Conservation (phyloP, 2,888 invertebrate species). For the Epinotia ramella region DNA sequence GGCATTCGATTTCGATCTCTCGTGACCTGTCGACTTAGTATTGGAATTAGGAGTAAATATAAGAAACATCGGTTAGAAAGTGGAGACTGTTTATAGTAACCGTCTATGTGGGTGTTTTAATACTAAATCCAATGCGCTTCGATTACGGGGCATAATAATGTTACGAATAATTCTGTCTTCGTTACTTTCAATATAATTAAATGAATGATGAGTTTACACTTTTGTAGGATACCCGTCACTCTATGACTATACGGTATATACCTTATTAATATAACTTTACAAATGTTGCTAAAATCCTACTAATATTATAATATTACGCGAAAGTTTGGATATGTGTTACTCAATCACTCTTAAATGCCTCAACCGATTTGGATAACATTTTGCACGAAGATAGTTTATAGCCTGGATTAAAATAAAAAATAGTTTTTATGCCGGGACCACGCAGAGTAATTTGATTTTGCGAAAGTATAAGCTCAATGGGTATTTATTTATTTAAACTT, state of each 20-base stretch:
- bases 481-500: too few relatives aligned
- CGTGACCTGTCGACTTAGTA: constrained; percentile 32
- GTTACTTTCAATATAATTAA: constrained; percentile 15
- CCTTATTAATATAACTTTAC: neutral
- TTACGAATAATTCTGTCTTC: constrained; percentile 21
- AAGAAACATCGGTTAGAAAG: constrained; percentile 34
- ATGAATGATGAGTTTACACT: constrained; percentile 7
- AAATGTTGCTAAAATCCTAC: too few relatives aligned
- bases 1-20: constrained; percentile 37
- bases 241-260: neutral
- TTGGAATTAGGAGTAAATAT: constrained; percentile 33
- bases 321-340: too few relatives aligned
- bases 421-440: too few relatives aligned
- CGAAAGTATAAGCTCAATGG: too few relatives aligned
- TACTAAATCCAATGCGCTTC: neutral
- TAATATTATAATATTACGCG: too few relatives aligned
- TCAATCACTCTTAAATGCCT: too few relatives aligned
- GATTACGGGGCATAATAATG: neutral
- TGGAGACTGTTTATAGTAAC: constrained; percentile 1
- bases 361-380: too few relatives aligned
- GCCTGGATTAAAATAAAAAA: too few relatives aligned
- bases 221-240: neutral
- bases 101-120: constrained; percentile 20
- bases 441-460: too few relatives aligned
- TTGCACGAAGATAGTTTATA: too few relatives aligned